Evolutionary conservation across 2,113 vertebrate genomes (phyloP), one percentile per base, ranked within the genome.

Genomic region (Hassar affinis): DNA sequence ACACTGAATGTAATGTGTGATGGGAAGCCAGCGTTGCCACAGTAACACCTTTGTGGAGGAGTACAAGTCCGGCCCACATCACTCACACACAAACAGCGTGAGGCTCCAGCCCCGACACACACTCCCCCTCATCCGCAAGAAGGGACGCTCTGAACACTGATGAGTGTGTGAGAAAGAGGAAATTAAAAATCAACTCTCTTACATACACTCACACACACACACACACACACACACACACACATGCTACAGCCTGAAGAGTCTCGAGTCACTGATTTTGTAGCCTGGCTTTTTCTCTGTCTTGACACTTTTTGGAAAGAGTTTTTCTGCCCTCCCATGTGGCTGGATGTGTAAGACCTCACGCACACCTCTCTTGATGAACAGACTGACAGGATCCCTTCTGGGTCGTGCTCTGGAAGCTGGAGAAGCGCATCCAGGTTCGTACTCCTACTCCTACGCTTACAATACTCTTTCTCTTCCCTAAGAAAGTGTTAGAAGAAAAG

Each of bases 1-100:
- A 79, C 10, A 18, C 27, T 62, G 33, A 79, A 38, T 61, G 72
- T 9, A 74, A 82, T 69, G 79, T 45, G 57, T 61, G 79, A 83
- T 84, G 86, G 54, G 71, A 83, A 84, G 72, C 45, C 25, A 68
- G 86, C 79, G 88, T 89, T 91, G 90, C 88, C 90, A 91, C 89
- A 87, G 90, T 87, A 90, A 91, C 90, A 85, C 78, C 27, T 79
- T 80, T 82, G 86, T 86, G 87, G 85, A 86, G 81, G 83, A 85
- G 83, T 76, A 82, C 79, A 82, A 86, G 85, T 45, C 85, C 86
- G 45, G 75, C 87, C 87, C 81, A 76, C 81, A 61, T 66, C 86
- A 77, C 83, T 45, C 77, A 27, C 64, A 74, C 69, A 77, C 62
- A 12, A 76, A 84, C 61, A 78, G 78, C 78, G 74, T 61, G 82